Percentiles rank a stretch among this genome's conserved stretches.
These are phyloP conservation scores for Drosophila paracracens DNA, from an alignment of 2,888 invertebrate species.

Conservation along the genomic window DNA sequence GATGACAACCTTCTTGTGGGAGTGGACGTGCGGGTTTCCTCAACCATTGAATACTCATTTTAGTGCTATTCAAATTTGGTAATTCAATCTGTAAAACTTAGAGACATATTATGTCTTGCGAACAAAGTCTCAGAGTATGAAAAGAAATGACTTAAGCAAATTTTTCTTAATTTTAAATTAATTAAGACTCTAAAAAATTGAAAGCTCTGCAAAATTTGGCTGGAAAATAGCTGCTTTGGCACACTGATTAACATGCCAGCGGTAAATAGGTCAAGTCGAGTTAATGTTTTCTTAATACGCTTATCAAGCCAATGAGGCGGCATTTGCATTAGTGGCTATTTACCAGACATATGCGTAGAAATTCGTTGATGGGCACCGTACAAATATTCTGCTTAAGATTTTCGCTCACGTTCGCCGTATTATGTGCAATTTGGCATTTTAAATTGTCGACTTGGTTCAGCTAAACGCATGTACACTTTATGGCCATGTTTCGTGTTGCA, in stretches of 20 bases:
- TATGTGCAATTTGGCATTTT: conserved; percentile 83
- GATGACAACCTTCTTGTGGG: neutral
- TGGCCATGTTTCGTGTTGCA: conserved; percentile 80
- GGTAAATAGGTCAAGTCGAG: conserved; percentile 53
- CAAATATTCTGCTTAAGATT: conserved; percentile 67
- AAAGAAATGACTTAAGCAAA: neutral
- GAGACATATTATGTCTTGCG: neutral
- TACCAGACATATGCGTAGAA: conserved; percentile 40
- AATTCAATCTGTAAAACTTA: neutral
- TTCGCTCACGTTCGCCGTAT: conserved; percentile 81
- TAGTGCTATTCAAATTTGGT: neutral
- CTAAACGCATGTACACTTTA: conserved; percentile 82
- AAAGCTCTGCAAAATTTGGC: neutral
- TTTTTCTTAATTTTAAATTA: neutral
- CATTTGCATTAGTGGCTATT: conserved; percentile 66
- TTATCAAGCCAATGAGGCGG: conserved; percentile 39
- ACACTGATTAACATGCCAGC: neutral
- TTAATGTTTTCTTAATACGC: conserved; percentile 70
- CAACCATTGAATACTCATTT: neutral
- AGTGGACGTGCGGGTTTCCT: neutral
- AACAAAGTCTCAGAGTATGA: neutral
- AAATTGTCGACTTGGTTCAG: conserved; percentile 79
- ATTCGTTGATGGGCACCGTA: conserved; percentile 37
- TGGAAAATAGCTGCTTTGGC: neutral
- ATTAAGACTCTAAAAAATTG: no score